Base-by-base conservation (phyloP, 2,888 invertebrate species). In the Seladonia tumulorum region DNA sequence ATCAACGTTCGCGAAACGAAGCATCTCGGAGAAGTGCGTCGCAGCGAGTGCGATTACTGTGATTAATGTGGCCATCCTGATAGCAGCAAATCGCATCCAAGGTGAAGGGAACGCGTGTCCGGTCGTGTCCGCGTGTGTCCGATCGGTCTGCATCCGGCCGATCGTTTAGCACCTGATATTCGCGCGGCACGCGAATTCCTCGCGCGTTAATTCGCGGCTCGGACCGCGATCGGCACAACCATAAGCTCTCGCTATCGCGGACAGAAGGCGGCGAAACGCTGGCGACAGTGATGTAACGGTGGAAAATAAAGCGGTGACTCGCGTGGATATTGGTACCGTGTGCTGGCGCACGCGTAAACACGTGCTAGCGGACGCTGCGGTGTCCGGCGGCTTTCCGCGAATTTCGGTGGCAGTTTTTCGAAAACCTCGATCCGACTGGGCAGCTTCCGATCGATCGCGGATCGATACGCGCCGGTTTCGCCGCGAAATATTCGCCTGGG, bases 251-350 rank as follows among this genome's bases (percentile, higher is more conserved):
- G 63, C 71, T 79, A 79, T 77, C 73, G 76, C 25, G 68, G 35
- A 60, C 60, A 60, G 57, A 29, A 71, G 72, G 75, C 45, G 66
- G 72, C 80, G 90, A 84, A 88, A 83, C 77, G 85, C 76, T 70
- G 85, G 79, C 87, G 91, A 87, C 86, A 91, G 89, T 90, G 90
- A 90, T 90, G 90, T 91, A 90, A 90, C 88, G 89, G 91, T 88
- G 90, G 89, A 91, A 91, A 91, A 91, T 91, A 91, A 91, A 91
- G 88, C 91, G 91, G 89, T 91, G 90, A 91, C 90, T 89, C 90
- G 87, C 79, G 82, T 83, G 88, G 81, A 89, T 89, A 90, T 90
- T 91, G 90, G 90, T 91, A 90, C 87, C 90, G 90, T 90, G 90
- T 86, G 89, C 87, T 86, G 83, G 86, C 90, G 88, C 88, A 84